Evolutionary conservation across 2,888 invertebrate genomes (phyloP).

Genomic region (Oscheius sp.): DNA sequence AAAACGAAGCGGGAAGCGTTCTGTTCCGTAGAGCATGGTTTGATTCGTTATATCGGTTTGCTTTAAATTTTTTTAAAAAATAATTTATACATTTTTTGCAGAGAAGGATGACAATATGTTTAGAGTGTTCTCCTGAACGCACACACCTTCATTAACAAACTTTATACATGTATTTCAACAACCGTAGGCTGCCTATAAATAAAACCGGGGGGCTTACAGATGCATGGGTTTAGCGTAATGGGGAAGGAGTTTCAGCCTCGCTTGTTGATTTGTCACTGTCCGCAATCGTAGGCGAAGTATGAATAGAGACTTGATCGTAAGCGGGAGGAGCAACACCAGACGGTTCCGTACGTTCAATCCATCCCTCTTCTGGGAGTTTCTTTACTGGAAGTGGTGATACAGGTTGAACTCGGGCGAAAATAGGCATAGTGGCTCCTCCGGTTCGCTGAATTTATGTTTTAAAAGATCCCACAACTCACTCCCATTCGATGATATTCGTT

Average conservation of each 20-base stretch:
- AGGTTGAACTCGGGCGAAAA: constrained; percentile 33
- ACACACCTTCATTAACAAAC: constrained; percentile 17
- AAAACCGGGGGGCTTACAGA: not conserved
- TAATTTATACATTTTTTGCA: not conserved
- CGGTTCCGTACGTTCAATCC: constrained; percentile 26
- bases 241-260: constrained; percentile 26
- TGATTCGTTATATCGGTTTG: too few relatives aligned
- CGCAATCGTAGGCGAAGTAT: constrained; percentile 7
- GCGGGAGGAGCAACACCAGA: constrained; percentile 45
- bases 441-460: constrained; percentile 1
- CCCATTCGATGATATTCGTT: constrained; percentile 36
- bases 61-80: too few relatives aligned
- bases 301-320: constrained; percentile 39
- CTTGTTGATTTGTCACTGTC: constrained; percentile 23
- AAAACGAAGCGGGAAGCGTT: too few relatives aligned
- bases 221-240: constrained; percentile 7
- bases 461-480: constrained; percentile 21
- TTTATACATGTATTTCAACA: constrained; percentile 20
- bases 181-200: constrained; percentile 20
- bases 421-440: constrained; percentile 9
- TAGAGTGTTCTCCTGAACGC: too few relatives aligned
- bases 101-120: too few relatives aligned
- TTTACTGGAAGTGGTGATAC: constrained; percentile 31
- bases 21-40: too few relatives aligned
- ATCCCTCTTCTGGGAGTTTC: constrained; percentile 33